Base-by-base conservation (phyloP, 2,113 vertebrate species). In the Dryoscopus gambensis region DNA sequence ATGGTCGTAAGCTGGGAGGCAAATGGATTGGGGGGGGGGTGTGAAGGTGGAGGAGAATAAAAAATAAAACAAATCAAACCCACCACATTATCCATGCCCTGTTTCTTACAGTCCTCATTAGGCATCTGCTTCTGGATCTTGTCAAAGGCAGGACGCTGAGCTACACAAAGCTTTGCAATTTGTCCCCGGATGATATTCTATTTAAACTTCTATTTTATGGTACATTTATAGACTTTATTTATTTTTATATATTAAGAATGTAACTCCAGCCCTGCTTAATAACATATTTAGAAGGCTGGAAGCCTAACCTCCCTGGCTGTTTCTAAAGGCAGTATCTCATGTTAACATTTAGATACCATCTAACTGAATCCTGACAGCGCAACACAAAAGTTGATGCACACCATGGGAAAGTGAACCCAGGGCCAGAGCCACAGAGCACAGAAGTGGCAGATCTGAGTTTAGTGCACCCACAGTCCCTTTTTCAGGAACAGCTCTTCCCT, bases 181-280 rank as follows among this genome's bases (percentile, higher is more conserved):
- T 77, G 67, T 46, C 71, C 57, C 50, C 50, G 83, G 76, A 95
- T 70, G 73, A 95, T 68, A 81, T 11, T 80, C 69, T 87, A 87
- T 82, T 95, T 92, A 87, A 94, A 76, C 65, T 56, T 85, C 40
- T 88, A 52, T 89, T 94, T 90, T 57, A 83, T 23, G 21, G 70
- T 65, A 95, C 57, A 69, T 84, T 91, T 87, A 84, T 69, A 95
- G 81, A 60, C 87, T 87, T 40, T 76, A 87, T 93, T 95, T 85
- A 79, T 91, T 97, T 96, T 94, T 79, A 91, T 71, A 47, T 87
- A 82, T 35, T 79, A 95, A 89, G 49, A 79, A 75, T 9, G 40
- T 74, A 94, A 96, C 50, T 85, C 65, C 12, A 94, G 63, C 28
- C 39, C 50, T 86, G 56, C 27, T 64, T 93, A 90, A 96, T 67